These are phyloP conservation scores for Myrmophylax atrothorax DNA, from an alignment of 2,113 vertebrate species.

Conservation along the genomic window DNA sequence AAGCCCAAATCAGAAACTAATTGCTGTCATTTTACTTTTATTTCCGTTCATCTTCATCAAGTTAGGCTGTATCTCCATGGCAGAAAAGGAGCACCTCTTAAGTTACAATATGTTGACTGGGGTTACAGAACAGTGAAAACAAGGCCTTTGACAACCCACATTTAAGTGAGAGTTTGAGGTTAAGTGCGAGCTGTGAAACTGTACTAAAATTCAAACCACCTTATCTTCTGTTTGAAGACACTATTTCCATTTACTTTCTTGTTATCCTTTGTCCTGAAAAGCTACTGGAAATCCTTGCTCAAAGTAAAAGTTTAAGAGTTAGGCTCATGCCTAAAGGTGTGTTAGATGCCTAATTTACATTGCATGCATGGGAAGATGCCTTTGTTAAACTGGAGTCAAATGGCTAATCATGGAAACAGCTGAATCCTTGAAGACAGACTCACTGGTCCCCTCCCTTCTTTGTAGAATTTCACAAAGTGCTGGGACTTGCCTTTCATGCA, in stretches of 20 bases:
- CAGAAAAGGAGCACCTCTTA: neutral
- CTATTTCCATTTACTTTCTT: neutral
- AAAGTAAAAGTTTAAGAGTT: neutral
- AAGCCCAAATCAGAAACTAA: neutral
- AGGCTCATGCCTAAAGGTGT: neutral
- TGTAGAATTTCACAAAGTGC: neutral
- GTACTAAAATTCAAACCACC: neutral
- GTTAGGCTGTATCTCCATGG: neutral
- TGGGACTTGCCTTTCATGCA: neutral
- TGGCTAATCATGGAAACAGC: neutral
- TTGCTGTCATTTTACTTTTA: neutral
- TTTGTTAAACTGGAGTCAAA: neutral
- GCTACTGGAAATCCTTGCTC: neutral
- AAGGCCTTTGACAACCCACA: neutral
- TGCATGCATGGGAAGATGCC: neutral
- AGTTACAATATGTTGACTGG: neutral
- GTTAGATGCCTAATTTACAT: neutral
- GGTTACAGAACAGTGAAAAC: neutral
- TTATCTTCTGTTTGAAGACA: neutral
- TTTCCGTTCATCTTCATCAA: neutral
- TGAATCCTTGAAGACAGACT: neutral
- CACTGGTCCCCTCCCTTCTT: neutral
- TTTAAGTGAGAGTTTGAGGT: neutral
- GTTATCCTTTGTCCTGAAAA: neutral
- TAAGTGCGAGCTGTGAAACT: neutral